These are phyloP conservation scores for Xyrauchen texanus DNA, from an alignment of 2,113 vertebrate genomes.

Conservation along the genomic window DNA sequence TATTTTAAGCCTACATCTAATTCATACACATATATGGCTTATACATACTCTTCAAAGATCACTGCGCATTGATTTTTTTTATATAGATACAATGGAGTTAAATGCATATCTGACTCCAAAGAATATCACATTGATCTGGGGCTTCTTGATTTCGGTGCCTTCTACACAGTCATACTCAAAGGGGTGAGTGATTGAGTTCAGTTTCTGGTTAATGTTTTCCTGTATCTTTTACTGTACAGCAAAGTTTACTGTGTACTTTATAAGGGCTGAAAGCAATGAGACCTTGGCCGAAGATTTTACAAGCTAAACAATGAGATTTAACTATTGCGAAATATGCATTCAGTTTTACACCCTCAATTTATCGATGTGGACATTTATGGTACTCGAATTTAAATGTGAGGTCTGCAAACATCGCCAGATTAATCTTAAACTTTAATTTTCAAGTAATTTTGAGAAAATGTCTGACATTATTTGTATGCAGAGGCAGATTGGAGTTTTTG, in stretches of 20 bases:
- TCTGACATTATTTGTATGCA: too few species aligned
- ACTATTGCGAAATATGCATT: too few species aligned
- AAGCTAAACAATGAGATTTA: too few species aligned
- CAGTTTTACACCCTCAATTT: too few species aligned
- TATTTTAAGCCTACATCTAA: constrained; percentile 34
- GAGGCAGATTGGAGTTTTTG: too few species aligned
- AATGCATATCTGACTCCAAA: constrained; percentile 60
- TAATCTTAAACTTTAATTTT: too few species aligned
- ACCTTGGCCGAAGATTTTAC: background rate
- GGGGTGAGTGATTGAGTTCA: constrained; percentile 69
- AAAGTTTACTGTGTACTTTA: background rate
- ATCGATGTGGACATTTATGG: too few species aligned
- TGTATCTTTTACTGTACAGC: background rate
- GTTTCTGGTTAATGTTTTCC: constrained; percentile 38
- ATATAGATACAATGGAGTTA: constrained; percentile 68
- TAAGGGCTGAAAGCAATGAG: background rate
- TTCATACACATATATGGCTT: background rate
- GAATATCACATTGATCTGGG: constrained; percentile 77
- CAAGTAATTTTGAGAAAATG: too few species aligned
- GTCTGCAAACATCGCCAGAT: too few species aligned
- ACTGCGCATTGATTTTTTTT: background rate
- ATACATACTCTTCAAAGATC: background rate
- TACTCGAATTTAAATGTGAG: too few species aligned
- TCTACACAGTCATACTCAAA: constrained; percentile 82
- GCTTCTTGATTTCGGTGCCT: constrained; percentile 85